Conservation (phyloP, 2,797 vertebrate genomes). For the Crocodylus rhombifer region DNA sequence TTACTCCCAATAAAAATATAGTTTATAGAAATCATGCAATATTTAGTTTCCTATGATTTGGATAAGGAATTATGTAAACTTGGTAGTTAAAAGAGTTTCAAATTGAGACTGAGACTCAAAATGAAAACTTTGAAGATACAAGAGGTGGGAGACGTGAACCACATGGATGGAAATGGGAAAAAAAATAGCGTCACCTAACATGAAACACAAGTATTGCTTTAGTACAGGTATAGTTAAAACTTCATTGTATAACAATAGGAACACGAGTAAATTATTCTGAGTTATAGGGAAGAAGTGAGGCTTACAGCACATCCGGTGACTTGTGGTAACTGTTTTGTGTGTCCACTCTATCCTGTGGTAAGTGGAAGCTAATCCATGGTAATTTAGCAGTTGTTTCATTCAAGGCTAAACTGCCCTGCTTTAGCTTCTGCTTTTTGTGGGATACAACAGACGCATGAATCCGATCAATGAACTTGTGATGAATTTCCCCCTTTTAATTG, state of each 20-base stretch:
- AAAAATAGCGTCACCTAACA: neutral
- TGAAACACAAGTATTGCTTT: neutral
- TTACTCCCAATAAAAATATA: neutral
- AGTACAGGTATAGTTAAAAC: neutral
- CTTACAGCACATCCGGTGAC: too few species aligned
- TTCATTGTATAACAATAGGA: neutral
- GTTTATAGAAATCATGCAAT: neutral
- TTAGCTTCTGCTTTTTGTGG: too few species aligned
- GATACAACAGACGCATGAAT: too few species aligned
- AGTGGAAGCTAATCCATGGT: too few species aligned
- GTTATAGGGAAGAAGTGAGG: too few species aligned
- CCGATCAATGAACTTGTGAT: too few species aligned
- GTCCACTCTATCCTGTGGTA: too few species aligned
- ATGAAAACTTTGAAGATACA: neutral
- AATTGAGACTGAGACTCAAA: neutral
- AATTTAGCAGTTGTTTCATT: too few species aligned
- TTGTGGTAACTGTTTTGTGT: too few species aligned
- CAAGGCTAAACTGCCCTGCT: too few species aligned
- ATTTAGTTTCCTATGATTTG: neutral
- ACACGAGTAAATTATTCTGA: too few species aligned
- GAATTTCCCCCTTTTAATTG: too few species aligned
- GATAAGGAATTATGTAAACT: neutral
- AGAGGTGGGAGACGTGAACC: neutral
- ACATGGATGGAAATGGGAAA: neutral
- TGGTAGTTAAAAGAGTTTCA: neutral